These are phyloP conservation scores for Orycteropus afer DNA, from an alignment of 2,113 vertebrate genomes.

Conservation along the genomic window DNA sequence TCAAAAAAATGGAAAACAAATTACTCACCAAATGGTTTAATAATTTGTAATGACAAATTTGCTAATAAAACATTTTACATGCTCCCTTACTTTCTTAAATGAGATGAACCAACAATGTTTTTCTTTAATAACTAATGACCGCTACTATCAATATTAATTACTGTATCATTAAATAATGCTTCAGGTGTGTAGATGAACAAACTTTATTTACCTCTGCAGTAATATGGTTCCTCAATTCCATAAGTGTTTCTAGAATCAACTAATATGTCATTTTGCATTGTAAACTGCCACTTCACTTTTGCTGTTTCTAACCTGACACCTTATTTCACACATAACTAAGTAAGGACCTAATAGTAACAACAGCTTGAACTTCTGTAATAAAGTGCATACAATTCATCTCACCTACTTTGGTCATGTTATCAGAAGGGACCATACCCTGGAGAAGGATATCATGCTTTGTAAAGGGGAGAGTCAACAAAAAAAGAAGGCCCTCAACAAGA, in stretches of 20 bases:
- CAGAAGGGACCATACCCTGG: too few relatives aligned
- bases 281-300: background rate
- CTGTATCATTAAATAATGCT: too few relatives aligned
- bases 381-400: background rate
- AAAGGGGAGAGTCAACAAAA: too few relatives aligned
- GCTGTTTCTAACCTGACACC: background rate
- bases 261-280: background rate
- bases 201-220: background rate
- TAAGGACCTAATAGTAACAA: background rate
- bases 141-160: background rate
- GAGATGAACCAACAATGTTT: background rate
- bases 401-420: too few relatives aligned
- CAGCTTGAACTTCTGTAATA: background rate
- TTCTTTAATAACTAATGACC: background rate
- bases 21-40: slow-evolving; percentile 5
- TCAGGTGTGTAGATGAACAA: background rate
- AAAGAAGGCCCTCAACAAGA: too few relatives aligned
- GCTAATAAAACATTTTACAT: background rate
- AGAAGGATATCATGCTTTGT: too few relatives aligned
- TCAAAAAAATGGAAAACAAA: background rate
- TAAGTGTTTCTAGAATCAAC: background rate
- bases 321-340: slow-evolving; percentile 39
- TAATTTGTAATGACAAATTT: slow-evolving; percentile 30
- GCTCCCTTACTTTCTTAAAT: slow-evolving; percentile 39
- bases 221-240: background rate